Percentiles rank a stretch among this genome's conserved stretches.
These are phyloP conservation scores for Antennarius maculatus DNA, from an alignment of 2,797 vertebrate genomes.

Conservation along the genomic window DNA sequence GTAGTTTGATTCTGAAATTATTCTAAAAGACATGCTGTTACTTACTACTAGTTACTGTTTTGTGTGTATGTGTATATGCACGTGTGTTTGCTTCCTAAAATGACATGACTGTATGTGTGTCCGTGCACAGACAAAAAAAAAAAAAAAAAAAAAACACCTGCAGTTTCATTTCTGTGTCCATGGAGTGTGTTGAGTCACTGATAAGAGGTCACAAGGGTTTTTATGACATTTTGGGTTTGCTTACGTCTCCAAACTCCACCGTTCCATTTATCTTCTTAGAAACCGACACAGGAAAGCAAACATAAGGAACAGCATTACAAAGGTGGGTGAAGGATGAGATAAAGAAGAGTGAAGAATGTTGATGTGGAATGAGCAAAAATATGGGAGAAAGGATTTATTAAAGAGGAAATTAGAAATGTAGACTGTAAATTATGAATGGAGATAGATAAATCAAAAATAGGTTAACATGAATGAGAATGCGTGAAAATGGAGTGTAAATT, in stretches of 20 bases:
- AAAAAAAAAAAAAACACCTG: constrained; percentile 15
- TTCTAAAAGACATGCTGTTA: no score
- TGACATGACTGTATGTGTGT: constrained; percentile 20
- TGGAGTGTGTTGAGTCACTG: constrained; percentile 45
- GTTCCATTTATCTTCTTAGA: constrained; percentile 21
- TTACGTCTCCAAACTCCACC: not conserved
- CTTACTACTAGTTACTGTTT: no score
- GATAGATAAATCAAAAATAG: constrained; percentile 4
- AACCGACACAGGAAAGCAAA: constrained; percentile 27
- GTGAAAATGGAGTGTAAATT: constrained; percentile 29
- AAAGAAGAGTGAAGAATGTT: not conserved
- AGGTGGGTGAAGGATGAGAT: not conserved
- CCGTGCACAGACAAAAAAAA: constrained; percentile 20
- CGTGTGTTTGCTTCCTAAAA: not conserved
- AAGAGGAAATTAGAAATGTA: not conserved
- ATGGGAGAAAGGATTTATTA: not conserved
- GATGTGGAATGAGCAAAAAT: not conserved
- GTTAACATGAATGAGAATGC: not conserved
- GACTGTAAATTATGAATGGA: constrained; percentile 11
- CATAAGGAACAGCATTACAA: not conserved
- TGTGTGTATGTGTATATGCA: not conserved
- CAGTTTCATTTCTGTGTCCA: constrained; percentile 17
- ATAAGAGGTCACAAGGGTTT: constrained; percentile 48
- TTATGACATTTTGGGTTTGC: no score
- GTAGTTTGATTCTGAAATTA: not conserved